Conservation (phyloP, 1,140 invertebrate genomes). For the Acarapis woodi region DNA sequence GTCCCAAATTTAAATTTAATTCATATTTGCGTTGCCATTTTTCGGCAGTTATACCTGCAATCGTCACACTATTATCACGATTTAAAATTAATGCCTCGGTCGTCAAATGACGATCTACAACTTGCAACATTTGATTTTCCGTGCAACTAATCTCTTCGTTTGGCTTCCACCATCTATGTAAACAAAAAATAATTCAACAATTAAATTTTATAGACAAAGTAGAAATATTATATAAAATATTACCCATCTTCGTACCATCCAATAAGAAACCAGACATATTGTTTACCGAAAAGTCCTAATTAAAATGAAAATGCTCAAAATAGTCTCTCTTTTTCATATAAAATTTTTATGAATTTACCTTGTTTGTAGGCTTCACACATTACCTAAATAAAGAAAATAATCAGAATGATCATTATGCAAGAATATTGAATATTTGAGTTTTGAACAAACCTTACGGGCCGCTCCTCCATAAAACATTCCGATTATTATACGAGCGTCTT, state of each 20-base stretch:
- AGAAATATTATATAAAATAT: too few species aligned
- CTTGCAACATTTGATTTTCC: constrained; percentile 58
- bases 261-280: constrained; percentile 98
- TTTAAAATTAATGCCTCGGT: constrained; percentile 97
- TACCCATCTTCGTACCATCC: constrained; percentile 99
- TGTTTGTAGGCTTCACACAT: constrained; percentile 84
- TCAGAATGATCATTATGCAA: too few species aligned
- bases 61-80: constrained; percentile 56
- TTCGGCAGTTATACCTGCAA: constrained; percentile 48
- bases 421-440: too few species aligned
- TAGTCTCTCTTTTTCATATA: too few species aligned
- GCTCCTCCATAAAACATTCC: constrained; percentile 94
- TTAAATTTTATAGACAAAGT: neutral
- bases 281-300: constrained; percentile 81
- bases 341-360: too few species aligned
- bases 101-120: constrained; percentile 84
- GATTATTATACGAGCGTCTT: constrained; percentile 87
- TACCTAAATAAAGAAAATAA: too few species aligned
- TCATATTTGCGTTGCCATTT: constrained; percentile 26
- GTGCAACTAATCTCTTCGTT: constrained; percentile 74
- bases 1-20: constrained; percentile 19
- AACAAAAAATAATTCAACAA: neutral
- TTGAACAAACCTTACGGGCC: constrained; percentile 51
- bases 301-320: too few species aligned
- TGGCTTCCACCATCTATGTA: constrained; percentile 22